Percentiles rank a stretch among this genome's conserved stretches.
These are phyloP conservation scores for Eupithecia insigniata DNA, from an alignment of 2,888 invertebrate species.

Conservation along the genomic window DNA sequence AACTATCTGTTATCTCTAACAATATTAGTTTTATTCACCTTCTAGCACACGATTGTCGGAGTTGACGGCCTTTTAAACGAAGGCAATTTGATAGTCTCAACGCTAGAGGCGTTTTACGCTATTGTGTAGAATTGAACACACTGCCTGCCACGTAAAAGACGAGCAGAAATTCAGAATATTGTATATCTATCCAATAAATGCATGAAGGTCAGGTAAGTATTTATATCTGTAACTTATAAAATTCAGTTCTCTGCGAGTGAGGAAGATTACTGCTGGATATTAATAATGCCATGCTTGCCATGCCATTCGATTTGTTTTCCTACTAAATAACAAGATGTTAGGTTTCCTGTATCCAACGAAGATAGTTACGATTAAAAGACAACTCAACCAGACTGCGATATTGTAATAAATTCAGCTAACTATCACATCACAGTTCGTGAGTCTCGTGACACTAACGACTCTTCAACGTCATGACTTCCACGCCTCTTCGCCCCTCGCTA, in stretches of 20 bases:
- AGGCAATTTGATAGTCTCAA: slow-evolving; percentile 68
- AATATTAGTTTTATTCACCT: slow-evolving; percentile 45
- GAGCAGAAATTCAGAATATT: neutral
- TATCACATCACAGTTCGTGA: slow-evolving; percentile 14
- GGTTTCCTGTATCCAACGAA: neutral
- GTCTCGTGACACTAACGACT: slow-evolving; percentile 65
- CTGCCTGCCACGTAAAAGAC: neutral
- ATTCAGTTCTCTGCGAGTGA: neutral
- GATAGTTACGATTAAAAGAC: neutral
- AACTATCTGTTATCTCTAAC: slow-evolving; percentile 38
- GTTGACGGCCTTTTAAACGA: slow-evolving; percentile 58
- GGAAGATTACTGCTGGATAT: neutral
- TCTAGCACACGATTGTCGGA: slow-evolving; percentile 33
- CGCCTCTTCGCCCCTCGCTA: slow-evolving; percentile 51
- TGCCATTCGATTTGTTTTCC: too few species aligned
- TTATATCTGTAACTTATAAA: neutral
- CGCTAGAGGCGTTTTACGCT: slow-evolving; percentile 48
- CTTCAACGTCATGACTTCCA: slow-evolving; percentile 65
- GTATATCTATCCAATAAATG: neutral
- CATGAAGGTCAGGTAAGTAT: neutral
- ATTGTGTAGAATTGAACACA: slow-evolving; percentile 16
- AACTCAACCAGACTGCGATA: neutral
- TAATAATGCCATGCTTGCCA: too few species aligned
- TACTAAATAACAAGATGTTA: neutral
- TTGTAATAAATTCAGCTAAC: slow-evolving; percentile 8